These are phyloP conservation scores for Orbicella faveolata DNA, from an alignment of 64 coral and sea anemone species.

Conservation along the genomic window DNA sequence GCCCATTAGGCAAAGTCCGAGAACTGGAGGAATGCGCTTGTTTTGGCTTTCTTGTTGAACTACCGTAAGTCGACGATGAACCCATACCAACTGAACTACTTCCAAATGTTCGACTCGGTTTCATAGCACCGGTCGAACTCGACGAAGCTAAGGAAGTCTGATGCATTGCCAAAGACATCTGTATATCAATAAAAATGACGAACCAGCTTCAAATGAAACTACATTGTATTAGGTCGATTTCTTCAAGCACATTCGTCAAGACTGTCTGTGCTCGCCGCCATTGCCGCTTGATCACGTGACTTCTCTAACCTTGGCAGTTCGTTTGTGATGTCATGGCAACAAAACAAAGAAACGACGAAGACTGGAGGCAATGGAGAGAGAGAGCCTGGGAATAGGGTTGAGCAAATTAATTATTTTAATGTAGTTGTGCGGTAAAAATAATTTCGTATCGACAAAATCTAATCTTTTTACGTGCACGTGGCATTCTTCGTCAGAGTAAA, in stretches of 20 bases:
- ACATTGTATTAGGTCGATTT: neutral
- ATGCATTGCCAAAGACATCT: conserved; percentile 22
- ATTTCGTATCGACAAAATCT: too few species aligned
- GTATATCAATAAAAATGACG: neutral
- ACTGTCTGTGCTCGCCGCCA: conserved; percentile 30
- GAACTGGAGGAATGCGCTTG: neutral
- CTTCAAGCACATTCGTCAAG: neutral
- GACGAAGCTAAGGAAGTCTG: neutral
- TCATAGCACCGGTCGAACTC: neutral
- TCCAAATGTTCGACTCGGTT: neutral
- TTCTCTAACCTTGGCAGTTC: neutral
- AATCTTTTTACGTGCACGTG: too few species aligned
- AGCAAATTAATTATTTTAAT: too few species aligned
- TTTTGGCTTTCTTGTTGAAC: neutral
- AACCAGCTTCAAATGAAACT: neutral
- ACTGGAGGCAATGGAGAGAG: too few species aligned
- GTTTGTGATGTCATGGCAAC: conserved; percentile 54
- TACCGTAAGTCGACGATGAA: neutral
- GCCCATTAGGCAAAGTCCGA: conserved; percentile 39
- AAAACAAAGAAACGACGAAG: neutral
- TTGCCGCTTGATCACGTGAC: conserved; percentile 50
- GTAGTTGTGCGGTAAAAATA: too few species aligned
- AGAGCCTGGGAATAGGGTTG: too few species aligned
- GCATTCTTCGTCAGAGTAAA: too few species aligned
- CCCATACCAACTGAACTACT: neutral